Percentiles rank a stretch among this genome's conserved stretches.
phyloP scores from a whole-genome alignment of 1,140 invertebrate species.

The Hyposmocoma kahamanoa region DNA sequence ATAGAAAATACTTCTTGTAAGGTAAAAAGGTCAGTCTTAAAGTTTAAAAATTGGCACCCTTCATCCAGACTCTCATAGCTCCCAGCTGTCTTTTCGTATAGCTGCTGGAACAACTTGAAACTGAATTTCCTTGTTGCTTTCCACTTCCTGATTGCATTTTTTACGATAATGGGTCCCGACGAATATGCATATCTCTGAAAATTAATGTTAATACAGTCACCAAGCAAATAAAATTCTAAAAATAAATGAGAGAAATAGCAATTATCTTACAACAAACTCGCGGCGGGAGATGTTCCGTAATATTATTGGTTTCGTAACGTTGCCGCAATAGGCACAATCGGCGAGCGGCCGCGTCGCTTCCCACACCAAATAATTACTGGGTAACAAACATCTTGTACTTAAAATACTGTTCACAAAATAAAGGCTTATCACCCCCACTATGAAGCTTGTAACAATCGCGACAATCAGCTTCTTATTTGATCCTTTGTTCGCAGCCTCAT shows the following conservation, averaged over 20 bases:
- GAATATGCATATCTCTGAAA: slow-evolving; percentile 81
- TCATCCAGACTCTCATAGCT: slow-evolving; percentile 81
- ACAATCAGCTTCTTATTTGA: slow-evolving; percentile 25
- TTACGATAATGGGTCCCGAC: slow-evolving; percentile 86
- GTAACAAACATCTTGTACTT: slow-evolving; percentile 81
- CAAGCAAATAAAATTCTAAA: background rate
- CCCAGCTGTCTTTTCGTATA: slow-evolving; percentile 81
- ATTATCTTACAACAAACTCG: slow-evolving; percentile 75
- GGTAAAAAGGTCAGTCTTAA: slow-evolving; percentile 87
- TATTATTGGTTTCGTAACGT: slow-evolving; percentile 77
- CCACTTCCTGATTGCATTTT: slow-evolving; percentile 85
- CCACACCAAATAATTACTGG: slow-evolving; percentile 89
- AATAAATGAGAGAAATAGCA: background rate
- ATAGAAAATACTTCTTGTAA: slow-evolving; percentile 87
- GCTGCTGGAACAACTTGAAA: slow-evolving; percentile 83
- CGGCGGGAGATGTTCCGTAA: slow-evolving; percentile 78
- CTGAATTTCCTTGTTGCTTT: slow-evolving; percentile 81
- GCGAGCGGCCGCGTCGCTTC: slow-evolving; percentile 89
- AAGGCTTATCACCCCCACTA: slow-evolving; percentile 31
- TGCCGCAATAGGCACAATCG: slow-evolving; percentile 84
- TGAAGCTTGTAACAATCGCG: slow-evolving; percentile 23
- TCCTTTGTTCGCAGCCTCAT: slow-evolving; percentile 20
- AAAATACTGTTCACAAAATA: slow-evolving; percentile 44
- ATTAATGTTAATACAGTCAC: slow-evolving; percentile 13
- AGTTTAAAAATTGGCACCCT: slow-evolving; percentile 93